Percentiles rank a stretch among this genome's conserved stretches.
These are phyloP conservation scores for Anisognathus igniventris DNA, from an alignment of 2,797 vertebrate genomes.

Conservation along the genomic window DNA sequence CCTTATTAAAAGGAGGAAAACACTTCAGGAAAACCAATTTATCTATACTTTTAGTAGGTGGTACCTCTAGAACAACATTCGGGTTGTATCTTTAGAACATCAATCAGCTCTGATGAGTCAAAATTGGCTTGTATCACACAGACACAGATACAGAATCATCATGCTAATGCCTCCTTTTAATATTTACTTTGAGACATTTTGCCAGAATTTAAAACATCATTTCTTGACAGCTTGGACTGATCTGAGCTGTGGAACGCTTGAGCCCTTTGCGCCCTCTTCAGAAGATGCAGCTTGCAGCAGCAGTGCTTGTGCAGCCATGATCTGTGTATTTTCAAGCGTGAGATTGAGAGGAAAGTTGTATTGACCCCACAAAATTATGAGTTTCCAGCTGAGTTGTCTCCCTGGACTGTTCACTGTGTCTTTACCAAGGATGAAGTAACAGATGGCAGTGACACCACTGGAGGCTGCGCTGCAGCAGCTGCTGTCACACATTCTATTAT, in stretches of 20 bases:
- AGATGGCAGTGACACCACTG: neutral
- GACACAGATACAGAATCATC: neutral
- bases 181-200: neutral
- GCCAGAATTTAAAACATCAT: neutral
- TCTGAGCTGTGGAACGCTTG: neutral
- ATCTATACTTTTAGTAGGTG: neutral
- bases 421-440: neutral
- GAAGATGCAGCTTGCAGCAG: neutral
- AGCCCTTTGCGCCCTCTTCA: neutral
- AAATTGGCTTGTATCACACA: neutral
- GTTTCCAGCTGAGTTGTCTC: neutral
- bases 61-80: neutral
- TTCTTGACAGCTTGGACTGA: neutral
- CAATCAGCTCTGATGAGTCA: neutral
- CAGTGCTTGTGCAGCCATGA: neutral
- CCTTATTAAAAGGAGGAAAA: neutral
- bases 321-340: neutral
- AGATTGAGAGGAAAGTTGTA: neutral
- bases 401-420: neutral
- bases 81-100: neutral
- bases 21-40: neutral
- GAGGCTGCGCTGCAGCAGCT: neutral
- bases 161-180: neutral
- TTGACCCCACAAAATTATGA: fast-evolving
- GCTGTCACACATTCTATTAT: fast-evolving